Evolutionary conservation across 2,797 vertebrate genomes (phyloP), one percentile per base, ranked within the genome.

Genomic region (Geotrypetes seraphini): DNA sequence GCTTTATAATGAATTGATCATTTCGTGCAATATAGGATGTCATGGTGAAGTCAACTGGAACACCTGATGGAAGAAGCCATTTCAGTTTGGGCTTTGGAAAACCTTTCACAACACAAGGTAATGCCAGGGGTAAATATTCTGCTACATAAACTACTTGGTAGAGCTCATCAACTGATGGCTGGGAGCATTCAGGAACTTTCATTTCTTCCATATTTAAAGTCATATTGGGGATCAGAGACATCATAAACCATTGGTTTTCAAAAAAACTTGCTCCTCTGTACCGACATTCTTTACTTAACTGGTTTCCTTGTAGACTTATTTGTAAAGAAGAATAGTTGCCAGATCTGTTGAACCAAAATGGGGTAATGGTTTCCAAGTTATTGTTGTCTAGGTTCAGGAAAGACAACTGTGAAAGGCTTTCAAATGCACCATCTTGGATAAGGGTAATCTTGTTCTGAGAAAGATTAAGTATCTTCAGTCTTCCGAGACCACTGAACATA

Each of bases 401-500:
- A 5, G 23, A 25, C n/a, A 50, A 25, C 11, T 28, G 16, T 6
- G 13, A 5, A 10, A 49, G 28, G n/a, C 13, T 27, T 19, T 30
- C 19, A 22, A 53, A 47, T 7, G 19, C 47, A 33, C 23, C 43
- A 12, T 57, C 39, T 34, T 76, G 67, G 50, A 52, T 71, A 49
- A 58, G 50, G 29, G 40, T 39, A 49, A 36, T 67, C 60, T 52
- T 50, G 52, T 70, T 79, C 53, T 60, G 65, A 51, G 63, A 58
- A 58, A 71, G 71, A 70, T 83, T 63, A 63, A 69, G 57, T 53
- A 64, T 47, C 46, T 42, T 12, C 47, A 77, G 69, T 72, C 71
- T 72, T 61, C 71, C 53, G 50, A 69, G 59, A 10, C 28, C 39
- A 24, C 36, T 24, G 49, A 62, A 70, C 69, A 79, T 71, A 52